Conservation (phyloP, 1,140 invertebrate species). For the Conopomorpha cramerella region DNA sequence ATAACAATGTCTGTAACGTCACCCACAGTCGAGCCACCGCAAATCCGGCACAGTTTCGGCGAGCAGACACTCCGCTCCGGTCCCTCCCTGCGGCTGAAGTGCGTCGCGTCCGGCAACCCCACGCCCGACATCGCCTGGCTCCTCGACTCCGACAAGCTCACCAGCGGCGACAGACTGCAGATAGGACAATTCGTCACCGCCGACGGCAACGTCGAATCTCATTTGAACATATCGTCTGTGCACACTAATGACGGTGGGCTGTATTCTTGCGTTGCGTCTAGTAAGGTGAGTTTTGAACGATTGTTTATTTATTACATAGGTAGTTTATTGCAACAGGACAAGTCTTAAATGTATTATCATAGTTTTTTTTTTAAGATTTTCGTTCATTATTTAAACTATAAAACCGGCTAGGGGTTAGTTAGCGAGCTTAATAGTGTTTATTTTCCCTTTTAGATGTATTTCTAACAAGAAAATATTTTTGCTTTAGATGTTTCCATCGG, state of each 20-base stretch:
- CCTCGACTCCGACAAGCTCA: conserved; percentile 84
- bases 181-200: conserved; percentile 87
- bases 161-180: conserved; percentile 75
- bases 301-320: too few relatives aligned
- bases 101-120: conserved; percentile 84
- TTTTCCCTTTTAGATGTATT: too few relatives aligned
- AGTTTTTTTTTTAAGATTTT: too few relatives aligned
- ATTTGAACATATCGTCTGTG: conserved; percentile 90
- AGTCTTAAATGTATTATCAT: too few relatives aligned
- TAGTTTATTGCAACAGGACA: too few relatives aligned
- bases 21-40: conserved; percentile 79
- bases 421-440: too few relatives aligned
- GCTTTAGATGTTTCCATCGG: too few relatives aligned
- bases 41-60: conserved; percentile 83
- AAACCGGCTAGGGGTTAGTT: too few relatives aligned
- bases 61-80: conserved; percentile 88
- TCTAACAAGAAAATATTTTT: too few relatives aligned
- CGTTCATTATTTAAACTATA: too few relatives aligned
- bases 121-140: conserved; percentile 94
- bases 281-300: conserved; percentile 72
- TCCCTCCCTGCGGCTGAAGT: conserved; percentile 76
- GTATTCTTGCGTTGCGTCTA: conserved; percentile 89
- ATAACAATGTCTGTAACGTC: too few relatives aligned
- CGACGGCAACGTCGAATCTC: conserved; percentile 90
- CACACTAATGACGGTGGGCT: conserved; percentile 92